These are phyloP conservation scores for Lamprotornis superbus DNA, from an alignment of 2,113 vertebrate species.

Conservation along the genomic window DNA sequence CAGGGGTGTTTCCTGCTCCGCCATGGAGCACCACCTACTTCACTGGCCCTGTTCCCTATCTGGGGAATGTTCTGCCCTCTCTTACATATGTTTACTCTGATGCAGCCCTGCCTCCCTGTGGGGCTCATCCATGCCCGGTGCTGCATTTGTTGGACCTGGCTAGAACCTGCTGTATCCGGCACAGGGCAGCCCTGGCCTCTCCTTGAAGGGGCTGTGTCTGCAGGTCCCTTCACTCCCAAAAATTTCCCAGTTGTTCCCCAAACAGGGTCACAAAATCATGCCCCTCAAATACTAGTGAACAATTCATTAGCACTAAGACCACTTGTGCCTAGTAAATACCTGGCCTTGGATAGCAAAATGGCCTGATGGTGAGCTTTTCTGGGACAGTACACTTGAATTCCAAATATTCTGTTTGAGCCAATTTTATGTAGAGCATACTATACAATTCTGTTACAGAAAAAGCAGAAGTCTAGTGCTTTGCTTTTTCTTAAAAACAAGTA, in stretches of 20 bases:
- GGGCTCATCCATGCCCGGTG: fast-evolving
- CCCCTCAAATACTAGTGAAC: not conserved
- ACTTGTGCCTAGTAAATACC: not conserved
- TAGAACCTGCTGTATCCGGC: not conserved
- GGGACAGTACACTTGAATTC: not conserved
- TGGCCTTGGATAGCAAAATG: not conserved
- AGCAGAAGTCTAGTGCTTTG: not conserved
- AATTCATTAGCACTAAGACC: not conserved
- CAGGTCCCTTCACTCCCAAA: not conserved
- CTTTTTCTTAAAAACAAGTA: not conserved
- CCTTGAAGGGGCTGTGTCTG: not conserved
- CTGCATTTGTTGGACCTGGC: fast-evolving
- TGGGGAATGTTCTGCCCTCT: not conserved
- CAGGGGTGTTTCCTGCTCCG: not conserved
- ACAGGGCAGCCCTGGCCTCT: not conserved
- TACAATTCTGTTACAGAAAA: not conserved
- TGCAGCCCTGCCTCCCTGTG: fast-evolving
- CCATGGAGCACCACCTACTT: not conserved
- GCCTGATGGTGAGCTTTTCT: not conserved
- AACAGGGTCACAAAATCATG: not conserved
- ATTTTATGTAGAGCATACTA: not conserved
- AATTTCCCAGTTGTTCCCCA: not conserved
- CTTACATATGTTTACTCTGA: fast-evolving
- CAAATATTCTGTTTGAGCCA: not conserved
- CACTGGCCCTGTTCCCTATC: not conserved